Evolutionary conservation across 2,888 invertebrate genomes (phyloP).

Genomic region (Chironomus riparius): DNA sequence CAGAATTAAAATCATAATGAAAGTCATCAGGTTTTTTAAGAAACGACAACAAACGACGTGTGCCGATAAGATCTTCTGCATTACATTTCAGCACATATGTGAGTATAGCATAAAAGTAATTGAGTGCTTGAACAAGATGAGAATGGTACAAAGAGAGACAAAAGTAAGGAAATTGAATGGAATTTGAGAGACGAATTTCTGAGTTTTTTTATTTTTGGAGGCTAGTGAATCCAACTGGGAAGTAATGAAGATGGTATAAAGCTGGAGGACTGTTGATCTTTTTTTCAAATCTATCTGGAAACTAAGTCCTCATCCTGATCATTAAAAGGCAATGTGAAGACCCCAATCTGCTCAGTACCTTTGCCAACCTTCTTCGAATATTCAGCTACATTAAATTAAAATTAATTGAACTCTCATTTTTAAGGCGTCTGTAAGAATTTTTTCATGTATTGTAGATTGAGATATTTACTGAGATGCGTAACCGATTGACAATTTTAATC

Average conservation of each 20-base stretch:
- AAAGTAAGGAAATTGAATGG: too few relatives aligned
- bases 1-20: not conserved
- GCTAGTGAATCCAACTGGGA: too few relatives aligned
- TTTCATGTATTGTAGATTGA: not conserved
- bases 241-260: too few relatives aligned
- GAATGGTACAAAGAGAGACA: too few relatives aligned
- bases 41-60: not conserved
- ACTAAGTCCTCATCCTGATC: too few relatives aligned
- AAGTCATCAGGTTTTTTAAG: not conserved
- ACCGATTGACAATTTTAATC: not conserved
- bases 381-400: not conserved
- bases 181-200: too few relatives aligned
- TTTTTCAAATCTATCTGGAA: too few relatives aligned
- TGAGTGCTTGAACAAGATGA: not conserved
- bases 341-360: too few relatives aligned
- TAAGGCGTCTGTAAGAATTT: not conserved
- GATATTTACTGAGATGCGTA: not conserved
- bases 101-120: not conserved
- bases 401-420: constrained; percentile 22
- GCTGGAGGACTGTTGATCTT: too few relatives aligned
- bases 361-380: too few relatives aligned
- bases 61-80: constrained; percentile 12
- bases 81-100: not conserved
- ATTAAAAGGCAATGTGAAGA: too few relatives aligned
- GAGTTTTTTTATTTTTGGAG: too few relatives aligned